Conservation (phyloP, 2,113 vertebrate species). For the Octodon degus region DNA sequence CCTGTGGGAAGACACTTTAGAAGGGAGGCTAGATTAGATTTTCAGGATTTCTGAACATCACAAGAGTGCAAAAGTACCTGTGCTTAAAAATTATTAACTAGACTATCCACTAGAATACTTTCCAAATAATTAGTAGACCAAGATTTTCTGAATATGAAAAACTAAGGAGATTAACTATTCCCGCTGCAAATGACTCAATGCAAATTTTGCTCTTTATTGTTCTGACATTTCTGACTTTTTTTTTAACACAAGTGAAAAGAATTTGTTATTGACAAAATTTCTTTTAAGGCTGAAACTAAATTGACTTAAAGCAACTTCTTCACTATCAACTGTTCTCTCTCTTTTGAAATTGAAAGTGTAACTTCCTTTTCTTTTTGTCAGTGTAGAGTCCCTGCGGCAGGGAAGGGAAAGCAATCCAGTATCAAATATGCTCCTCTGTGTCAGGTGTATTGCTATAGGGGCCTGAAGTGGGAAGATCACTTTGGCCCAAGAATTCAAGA, state of each 20-base stretch:
- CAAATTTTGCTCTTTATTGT: background rate
- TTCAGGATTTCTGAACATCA: constrained; percentile 36
- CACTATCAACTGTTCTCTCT: background rate
- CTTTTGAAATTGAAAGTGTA: background rate
- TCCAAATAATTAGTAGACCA: background rate
- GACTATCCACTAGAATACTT: background rate
- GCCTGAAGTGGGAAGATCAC: background rate
- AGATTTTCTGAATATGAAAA: constrained; percentile 32
- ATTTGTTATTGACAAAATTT: constrained; percentile 18
- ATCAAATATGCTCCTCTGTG: background rate
- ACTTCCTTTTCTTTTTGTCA: background rate
- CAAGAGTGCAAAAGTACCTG: background rate
- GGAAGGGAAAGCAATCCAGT: background rate
- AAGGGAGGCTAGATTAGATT: background rate
- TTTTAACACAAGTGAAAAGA: constrained; percentile 32
- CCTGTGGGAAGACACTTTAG: background rate
- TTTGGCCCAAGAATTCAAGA: background rate
- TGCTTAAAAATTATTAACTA: background rate
- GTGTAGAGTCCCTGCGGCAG: background rate
- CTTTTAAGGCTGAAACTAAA: background rate
- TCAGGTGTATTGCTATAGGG: rapidly evolving
- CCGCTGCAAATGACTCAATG: background rate
- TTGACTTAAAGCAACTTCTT: constrained; percentile 51
- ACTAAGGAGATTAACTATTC: constrained; percentile 1
- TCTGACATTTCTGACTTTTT: background rate